Evolutionary conservation across 2,888 invertebrate species (phyloP), one percentile per base, ranked within the genome.

Genomic region (Palloptera scutellata): DNA sequence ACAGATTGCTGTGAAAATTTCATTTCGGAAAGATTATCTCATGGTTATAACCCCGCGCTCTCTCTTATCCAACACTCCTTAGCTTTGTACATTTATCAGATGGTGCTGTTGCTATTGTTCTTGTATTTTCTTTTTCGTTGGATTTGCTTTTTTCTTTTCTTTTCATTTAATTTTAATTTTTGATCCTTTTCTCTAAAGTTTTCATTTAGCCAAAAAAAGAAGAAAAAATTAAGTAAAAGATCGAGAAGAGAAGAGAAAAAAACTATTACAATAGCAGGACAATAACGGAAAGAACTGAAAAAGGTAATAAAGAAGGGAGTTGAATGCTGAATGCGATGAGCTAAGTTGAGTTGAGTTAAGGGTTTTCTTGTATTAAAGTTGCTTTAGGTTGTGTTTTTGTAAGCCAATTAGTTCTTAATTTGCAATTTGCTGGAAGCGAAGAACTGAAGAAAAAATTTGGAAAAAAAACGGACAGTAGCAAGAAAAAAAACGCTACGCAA

Each of bases 351-450:
- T 30, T 30, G 30, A 30, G 30, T 30, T 30, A 4, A 30, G 30
- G 30, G 30, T 30, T 30, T 30, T 30, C 3, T 30, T 30, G 30
- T 30, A 30, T 30, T 30, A 30, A 30, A 30, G 13, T 48, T 15
- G 15, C 48, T 48, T 48, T 48, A 15, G 53, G 15, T 48, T 48
- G 48, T 48, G 48, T 48, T 53, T 53, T n/a, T 53, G 53, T 19
- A 53, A 53, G 53, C 53, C 53, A 53, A 53, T 53, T 53, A 53
- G 53, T 53, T 53, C 53, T 53, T 53, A 53, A 53, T 53, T 53
- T 53, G 53, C 53, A 53, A 53, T 53, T 53, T 53, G 53, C 53
- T 53, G 15, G 15, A 12, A 17, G 53, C 53, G 15, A 5, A n/a
- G 48, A 53, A 19, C 19, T 12, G 1, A n/a, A 17, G 19, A n/a